Evolutionary conservation across 2,113 vertebrate species (phyloP).

Genomic region (Noctilio leporinus): DNA sequence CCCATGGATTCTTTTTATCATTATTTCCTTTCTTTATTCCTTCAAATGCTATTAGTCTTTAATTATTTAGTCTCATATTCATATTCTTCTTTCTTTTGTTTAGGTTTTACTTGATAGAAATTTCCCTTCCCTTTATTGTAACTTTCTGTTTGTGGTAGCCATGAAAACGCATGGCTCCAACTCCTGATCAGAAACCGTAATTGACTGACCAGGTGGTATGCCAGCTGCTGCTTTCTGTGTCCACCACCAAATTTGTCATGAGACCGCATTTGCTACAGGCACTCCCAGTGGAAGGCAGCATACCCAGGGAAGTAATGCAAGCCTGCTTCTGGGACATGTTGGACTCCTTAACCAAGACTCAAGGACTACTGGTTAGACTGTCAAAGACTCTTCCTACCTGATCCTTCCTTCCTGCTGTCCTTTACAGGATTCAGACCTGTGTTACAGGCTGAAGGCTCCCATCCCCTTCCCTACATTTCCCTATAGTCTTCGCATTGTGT

Average conservation of each 20-base stretch:
- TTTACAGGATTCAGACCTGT: not conserved
- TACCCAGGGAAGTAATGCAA: not conserved
- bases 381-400: not conserved
- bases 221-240: not conserved
- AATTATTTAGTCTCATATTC: not conserved
- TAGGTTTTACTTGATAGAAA: not conserved
- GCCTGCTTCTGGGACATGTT: not conserved
- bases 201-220: no score
- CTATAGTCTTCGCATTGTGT: not conserved
- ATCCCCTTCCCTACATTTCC: not conserved
- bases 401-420: not conserved
- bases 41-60: not conserved
- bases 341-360: not conserved
- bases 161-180: not conserved
- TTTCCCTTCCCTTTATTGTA: not conserved
- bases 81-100: not conserved
- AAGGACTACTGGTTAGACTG: not conserved
- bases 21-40: not conserved
- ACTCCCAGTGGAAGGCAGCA: not conserved
- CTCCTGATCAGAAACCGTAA: not conserved
- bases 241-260: not conserved
- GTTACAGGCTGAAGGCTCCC: not conserved
- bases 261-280: not conserved
- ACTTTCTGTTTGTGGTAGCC: not conserved
- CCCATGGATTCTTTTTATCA: not conserved